Percentiles rank a stretch among this genome's conserved stretches.
These are phyloP conservation scores for Cerastis leucographa DNA, from an alignment of 2,888 invertebrate species.

Conservation along the genomic window DNA sequence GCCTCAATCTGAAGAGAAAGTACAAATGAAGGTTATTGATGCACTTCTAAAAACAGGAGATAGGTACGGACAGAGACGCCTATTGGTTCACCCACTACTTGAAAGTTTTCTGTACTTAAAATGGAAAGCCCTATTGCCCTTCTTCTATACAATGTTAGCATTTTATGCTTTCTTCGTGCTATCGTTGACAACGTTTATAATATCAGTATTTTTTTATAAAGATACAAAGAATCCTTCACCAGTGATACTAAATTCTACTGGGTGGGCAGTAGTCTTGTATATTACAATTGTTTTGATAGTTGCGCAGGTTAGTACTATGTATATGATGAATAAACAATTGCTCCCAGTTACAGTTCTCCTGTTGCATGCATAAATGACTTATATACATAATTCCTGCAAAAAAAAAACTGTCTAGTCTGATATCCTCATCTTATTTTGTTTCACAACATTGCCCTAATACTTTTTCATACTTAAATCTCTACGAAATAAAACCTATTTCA, in stretches of 20 bases:
- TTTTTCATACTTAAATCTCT: neutral
- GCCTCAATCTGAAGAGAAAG: slow-evolving; percentile 72
- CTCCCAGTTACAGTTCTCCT: neutral
- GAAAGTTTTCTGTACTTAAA: slow-evolving; percentile 89
- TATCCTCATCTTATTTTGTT: neutral
- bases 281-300: slow-evolving; percentile 47
- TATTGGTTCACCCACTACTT: slow-evolving; percentile 88
- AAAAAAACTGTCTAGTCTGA: neutral
- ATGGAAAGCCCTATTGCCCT: slow-evolving; percentile 86
- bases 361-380: neutral
- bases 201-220: slow-evolving; percentile 58
- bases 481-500: neutral
- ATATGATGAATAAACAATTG: neutral
- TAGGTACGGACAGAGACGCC: slow-evolving; percentile 78
- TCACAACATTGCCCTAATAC: neutral
- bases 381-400: neutral
- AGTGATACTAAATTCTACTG: slow-evolving; percentile 30
- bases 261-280: slow-evolving; percentile 49
- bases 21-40: slow-evolving; percentile 86
- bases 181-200: slow-evolving; percentile 82
- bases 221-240: slow-evolving; percentile 41
- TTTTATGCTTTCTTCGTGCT: slow-evolving; percentile 83
- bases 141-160: slow-evolving; percentile 84
- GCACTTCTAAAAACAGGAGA: slow-evolving; percentile 85
- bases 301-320: slow-evolving; percentile 47